Percentiles rank a stretch among this genome's conserved stretches.
Conservation (phyloP, 2,113 vertebrate species). For the Otus sunia region DNA sequence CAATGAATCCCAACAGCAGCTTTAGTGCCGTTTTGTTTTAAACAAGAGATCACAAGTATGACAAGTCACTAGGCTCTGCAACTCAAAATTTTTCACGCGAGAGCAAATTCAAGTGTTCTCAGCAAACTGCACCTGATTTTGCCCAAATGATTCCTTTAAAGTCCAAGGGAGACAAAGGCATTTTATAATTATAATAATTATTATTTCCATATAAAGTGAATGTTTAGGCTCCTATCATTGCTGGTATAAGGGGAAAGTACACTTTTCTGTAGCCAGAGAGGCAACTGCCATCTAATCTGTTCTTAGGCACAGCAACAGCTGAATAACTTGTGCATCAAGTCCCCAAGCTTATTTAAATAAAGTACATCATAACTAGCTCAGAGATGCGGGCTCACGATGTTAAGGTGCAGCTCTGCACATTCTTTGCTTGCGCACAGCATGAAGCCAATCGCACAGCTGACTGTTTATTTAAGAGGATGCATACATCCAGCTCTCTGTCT, state of each 20-base stretch:
- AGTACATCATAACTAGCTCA: not conserved
- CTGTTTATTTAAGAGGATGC: not conserved
- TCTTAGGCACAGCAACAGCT: not conserved
- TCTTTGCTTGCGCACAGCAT: not conserved
- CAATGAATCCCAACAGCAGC: not conserved
- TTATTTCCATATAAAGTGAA: not conserved
- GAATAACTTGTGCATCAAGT: not conserved
- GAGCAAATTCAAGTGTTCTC: not conserved
- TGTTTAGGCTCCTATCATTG: not conserved
- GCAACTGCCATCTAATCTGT: not conserved
- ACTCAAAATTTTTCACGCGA: not conserved
- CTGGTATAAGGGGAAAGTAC: not conserved
- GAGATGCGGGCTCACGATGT: not conserved
- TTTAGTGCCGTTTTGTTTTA: not conserved
- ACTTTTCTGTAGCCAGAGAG: not conserved
- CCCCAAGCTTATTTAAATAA: not conserved
- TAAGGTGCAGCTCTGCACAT: not conserved
- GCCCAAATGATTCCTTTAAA: not conserved
- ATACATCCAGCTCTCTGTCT: not conserved
- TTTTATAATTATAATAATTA: not conserved
- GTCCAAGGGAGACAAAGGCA: not conserved
- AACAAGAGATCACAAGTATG: not conserved
- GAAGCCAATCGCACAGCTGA: not conserved
- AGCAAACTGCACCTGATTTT: not conserved
- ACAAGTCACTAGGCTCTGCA: not conserved